Percentiles rank a stretch among this genome's conserved stretches.
Conservation (phyloP, 1,140 invertebrate genomes). For the Hyposmocoma kahamanoa region DNA sequence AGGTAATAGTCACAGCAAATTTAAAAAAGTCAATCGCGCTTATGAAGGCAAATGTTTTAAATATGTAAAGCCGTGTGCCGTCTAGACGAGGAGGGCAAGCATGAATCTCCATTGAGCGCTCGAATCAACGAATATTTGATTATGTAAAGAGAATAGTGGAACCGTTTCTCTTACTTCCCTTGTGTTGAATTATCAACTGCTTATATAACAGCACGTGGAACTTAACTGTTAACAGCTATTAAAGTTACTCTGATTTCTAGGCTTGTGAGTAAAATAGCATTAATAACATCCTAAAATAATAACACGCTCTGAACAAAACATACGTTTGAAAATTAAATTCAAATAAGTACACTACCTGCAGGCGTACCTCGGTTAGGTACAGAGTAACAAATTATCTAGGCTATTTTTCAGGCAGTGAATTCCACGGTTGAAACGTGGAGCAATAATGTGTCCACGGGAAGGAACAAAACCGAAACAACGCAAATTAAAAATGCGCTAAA, state of each 20-base stretch:
- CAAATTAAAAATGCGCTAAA: constrained; percentile 67
- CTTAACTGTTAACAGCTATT: too few relatives aligned
- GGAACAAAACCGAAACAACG: constrained; percentile 55
- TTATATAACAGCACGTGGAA: too few relatives aligned
- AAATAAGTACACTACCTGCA: too few relatives aligned
- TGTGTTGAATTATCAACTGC: background rate
- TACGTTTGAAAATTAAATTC: background rate
- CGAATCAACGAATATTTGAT: constrained; percentile 50
- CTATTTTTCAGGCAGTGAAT: constrained; percentile 21
- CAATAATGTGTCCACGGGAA: constrained; percentile 29
- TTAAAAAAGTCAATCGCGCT: constrained; percentile 24
- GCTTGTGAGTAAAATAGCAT: background rate
- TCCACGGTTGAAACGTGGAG: constrained; percentile 21
- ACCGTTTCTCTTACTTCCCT: constrained; percentile 9
- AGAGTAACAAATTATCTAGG: background rate
- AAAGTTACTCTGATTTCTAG: too few relatives aligned
- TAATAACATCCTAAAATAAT: background rate
- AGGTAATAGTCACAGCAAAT: constrained; percentile 10
- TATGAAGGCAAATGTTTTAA: constrained; percentile 25
- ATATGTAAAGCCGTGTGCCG: constrained; percentile 27
- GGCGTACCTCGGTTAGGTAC: too few relatives aligned
- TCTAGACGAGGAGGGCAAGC: constrained; percentile 38
- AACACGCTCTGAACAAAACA: background rate
- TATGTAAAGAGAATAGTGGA: constrained; percentile 44
- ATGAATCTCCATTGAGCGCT: constrained; percentile 30